A percentile compares a stretch with the other conserved stretches of the same genome.
These are phyloP conservation scores for Marcusenius ussheri DNA, from an alignment of 2,113 vertebrate genomes.

Conservation along the genomic window DNA sequence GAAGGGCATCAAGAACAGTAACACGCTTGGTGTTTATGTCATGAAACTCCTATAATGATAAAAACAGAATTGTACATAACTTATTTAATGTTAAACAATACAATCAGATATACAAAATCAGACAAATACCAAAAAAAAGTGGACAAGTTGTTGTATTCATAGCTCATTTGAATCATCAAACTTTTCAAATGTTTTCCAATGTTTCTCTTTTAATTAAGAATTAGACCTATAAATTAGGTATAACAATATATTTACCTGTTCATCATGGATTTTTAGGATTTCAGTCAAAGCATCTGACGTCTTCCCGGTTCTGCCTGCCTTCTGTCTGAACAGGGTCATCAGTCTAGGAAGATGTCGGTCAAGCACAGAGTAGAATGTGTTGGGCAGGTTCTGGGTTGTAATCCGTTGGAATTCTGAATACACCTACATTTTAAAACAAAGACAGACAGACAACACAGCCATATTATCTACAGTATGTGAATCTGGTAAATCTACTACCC, in stretches of 20 bases:
- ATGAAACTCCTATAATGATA: neutral
- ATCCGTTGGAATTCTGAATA: neutral
- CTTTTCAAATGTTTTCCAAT: neutral
- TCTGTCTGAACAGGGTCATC: neutral
- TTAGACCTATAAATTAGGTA: neutral
- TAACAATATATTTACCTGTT: neutral
- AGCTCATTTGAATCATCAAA: neutral
- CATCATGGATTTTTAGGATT: neutral
- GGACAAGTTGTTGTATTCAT: neutral
- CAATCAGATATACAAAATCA: too few relatives aligned
- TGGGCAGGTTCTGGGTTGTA: neutral
- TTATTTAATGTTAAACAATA: too few relatives aligned
- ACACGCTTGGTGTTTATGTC: neutral
- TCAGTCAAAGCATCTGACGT: neutral
- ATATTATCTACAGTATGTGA: neutral
- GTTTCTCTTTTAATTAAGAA: neutral
- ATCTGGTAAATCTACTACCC: neutral
- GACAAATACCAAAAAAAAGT: too few relatives aligned
- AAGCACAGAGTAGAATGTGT: neutral
- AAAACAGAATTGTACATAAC: too few relatives aligned
- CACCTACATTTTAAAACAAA: neutral
- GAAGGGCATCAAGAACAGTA: neutral
- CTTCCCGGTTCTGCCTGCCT: neutral
- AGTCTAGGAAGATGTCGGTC: neutral
- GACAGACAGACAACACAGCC: neutral